Percentiles rank a stretch among this genome's conserved stretches.
Evolutionary conservation across 1,140 invertebrate species (phyloP).

Genomic region (Anastrepha ludens): DNA sequence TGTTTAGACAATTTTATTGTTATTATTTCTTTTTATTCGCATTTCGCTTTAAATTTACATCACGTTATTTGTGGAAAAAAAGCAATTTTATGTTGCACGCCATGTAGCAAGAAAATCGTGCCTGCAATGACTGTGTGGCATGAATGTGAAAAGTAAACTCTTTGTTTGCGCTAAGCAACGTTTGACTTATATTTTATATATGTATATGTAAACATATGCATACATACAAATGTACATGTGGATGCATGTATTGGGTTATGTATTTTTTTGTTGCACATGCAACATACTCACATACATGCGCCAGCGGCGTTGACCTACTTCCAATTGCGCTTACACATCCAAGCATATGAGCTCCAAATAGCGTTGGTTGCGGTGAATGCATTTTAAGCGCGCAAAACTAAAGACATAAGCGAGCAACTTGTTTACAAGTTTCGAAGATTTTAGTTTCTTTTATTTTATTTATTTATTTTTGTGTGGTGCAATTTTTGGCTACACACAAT

Average conservation of each 20-base stretch:
- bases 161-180: neutral
- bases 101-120: slow-evolving; percentile 39
- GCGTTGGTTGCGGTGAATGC: neutral
- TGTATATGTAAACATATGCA: neutral
- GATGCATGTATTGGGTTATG: neutral
- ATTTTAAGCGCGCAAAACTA: neutral
- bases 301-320: slow-evolving; percentile 24
- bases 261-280: neutral
- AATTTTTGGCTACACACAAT: too few species aligned
- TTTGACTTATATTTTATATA: neutral
- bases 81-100: slow-evolving; percentile 22
- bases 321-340: neutral
- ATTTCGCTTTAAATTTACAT: neutral
- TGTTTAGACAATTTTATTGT: neutral
- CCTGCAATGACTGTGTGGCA: neutral
- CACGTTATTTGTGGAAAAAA: slow-evolving; percentile 15
- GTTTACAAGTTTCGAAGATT: neutral
- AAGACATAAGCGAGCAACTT: slow-evolving; percentile 23
- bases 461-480: too few species aligned
- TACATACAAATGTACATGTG: neutral
- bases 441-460: neutral
- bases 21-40: neutral
- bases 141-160: neutral
- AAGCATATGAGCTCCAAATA: neutral
- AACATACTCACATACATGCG: neutral